Evolutionary conservation across 2,888 invertebrate species (phyloP), one percentile per base, ranked within the genome.

Genomic region (Thecophora atra): DNA sequence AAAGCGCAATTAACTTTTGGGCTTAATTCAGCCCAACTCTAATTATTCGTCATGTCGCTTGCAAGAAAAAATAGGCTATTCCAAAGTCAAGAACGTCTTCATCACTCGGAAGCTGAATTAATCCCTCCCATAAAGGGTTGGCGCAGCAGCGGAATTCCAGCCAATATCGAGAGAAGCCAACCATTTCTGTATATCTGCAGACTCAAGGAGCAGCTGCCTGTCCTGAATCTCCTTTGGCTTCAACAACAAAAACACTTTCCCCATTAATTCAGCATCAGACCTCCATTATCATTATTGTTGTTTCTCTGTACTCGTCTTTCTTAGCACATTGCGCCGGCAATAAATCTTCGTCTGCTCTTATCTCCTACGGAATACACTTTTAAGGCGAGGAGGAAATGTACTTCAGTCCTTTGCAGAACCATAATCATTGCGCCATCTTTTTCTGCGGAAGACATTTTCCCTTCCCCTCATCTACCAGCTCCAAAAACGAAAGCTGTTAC

Each of bases 21-120:
- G 84, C 83, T 79, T 82, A 83, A 83, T 83, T 84, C 84, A 83
- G 83, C 82, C 82, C 83, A 78, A 82, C 77, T 81, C 84, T 83
- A 83, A 83, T 83, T 83, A 84, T 83, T 83, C 1, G 83, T 84
- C 83, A 83, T 78, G 82, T 81, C 82, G 79, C 80, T 81, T 76
- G 71, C 70, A 70, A 56, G 62, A 72, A 68, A 74, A 75, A 70
- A 84, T 79, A 80, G 78, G 81, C 79, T 78, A 80, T 81, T 83
- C 83, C 82, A 84, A 82, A 82, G 80, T 80, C 79, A 77, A 30
- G 74, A 79, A 76, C 78, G 77, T 75, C 76, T 70, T 58, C 52
- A 15, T 21, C 70, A 60, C 54, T 60, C 21, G 56, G 51, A 47
- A 60, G 56, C 56, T 54, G 26, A 52, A 71, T 58, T 70, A 71